Conservation (phyloP, 23 tunicate species). For the Halocynthia roretzi region DNA sequence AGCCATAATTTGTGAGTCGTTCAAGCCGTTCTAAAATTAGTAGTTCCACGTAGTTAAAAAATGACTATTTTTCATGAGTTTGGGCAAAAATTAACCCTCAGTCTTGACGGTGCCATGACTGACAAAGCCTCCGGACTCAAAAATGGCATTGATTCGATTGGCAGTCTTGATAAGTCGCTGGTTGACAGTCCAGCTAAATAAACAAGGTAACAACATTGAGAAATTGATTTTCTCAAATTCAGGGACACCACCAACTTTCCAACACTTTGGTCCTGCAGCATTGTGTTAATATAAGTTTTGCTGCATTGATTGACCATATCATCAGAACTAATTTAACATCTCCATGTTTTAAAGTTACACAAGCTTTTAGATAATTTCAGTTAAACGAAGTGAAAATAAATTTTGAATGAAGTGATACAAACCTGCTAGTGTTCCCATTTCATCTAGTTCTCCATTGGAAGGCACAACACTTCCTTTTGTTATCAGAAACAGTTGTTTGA, state of each 20-base stretch:
- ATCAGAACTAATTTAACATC: too few relatives aligned
- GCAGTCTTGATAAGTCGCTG: conserved; percentile 18
- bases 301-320: too few relatives aligned
- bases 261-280: too few relatives aligned
- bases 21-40: conserved; percentile 8
- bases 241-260: too few relatives aligned
- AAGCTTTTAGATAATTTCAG: too few relatives aligned
- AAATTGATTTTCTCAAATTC: too few relatives aligned
- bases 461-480: conserved; percentile 11
- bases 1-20: conserved; percentile 13
- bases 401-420: not conserved
- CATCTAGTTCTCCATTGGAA: conserved; percentile 23
- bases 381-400: too few relatives aligned
- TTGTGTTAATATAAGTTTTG: too few relatives aligned
- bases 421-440: conserved; percentile 64
- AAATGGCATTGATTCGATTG: conserved; percentile 38
- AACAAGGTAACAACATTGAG: too few relatives aligned
- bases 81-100: conserved; percentile 9
- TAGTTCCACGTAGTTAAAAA: not conserved
- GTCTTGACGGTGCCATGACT: conserved; percentile 19
- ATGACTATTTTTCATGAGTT: not conserved
- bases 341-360: too few relatives aligned
- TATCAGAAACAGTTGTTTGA: conserved; percentile 8
- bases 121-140: conserved; percentile 14
- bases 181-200: conserved; percentile 30